Percentiles rank a stretch among this genome's conserved stretches.
Evolutionary conservation across 2,113 vertebrate species (phyloP).

Genomic region (Xiphophorus couchianus): DNA sequence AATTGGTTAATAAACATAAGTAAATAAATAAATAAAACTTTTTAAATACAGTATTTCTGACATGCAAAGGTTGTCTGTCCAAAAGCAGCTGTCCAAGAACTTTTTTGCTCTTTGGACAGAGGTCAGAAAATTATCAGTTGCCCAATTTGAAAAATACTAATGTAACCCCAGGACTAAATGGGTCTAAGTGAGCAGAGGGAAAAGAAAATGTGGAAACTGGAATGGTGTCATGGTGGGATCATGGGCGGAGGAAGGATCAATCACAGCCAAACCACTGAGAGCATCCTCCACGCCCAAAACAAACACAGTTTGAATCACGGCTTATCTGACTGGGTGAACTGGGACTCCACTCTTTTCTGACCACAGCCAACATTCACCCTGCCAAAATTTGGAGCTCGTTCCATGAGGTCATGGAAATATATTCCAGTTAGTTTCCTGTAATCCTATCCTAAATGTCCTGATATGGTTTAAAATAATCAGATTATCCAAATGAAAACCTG

Average conservation of each 20-base stretch:
- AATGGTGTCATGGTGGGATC: constrained; percentile 63
- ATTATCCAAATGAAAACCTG: constrained; percentile 23
- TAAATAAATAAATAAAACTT: not conserved
- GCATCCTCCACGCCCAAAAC: constrained; percentile 71
- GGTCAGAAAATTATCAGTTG: constrained; percentile 57
- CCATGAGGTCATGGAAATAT: constrained; percentile 58
- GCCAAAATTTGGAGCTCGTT: constrained; percentile 56
- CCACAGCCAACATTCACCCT: constrained; percentile 25
- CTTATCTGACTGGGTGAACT: constrained; percentile 66
- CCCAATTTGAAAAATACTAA: constrained; percentile 35
- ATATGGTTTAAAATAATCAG: constrained; percentile 12
- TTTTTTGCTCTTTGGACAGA: constrained; percentile 47
- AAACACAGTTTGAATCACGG: constrained; percentile 67
- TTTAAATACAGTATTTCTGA: constrained; percentile 12
- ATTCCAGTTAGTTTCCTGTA: constrained; percentile 49
- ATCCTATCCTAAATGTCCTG: constrained; percentile 36
- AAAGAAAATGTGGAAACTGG: constrained; percentile 75
- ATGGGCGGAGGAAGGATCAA: constrained; percentile 60
- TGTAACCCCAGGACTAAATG: constrained; percentile 44
- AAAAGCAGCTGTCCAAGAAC: constrained; percentile 27
- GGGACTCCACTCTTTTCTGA: constrained; percentile 66
- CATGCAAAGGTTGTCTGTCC: constrained; percentile 33
- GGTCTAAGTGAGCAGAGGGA: constrained; percentile 52
- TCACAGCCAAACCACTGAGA: constrained; percentile 77
- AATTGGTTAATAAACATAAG: not conserved